Base-by-base conservation (phyloP, 2,797 vertebrate genomes). In the Poeciliopsis gracilis region DNA sequence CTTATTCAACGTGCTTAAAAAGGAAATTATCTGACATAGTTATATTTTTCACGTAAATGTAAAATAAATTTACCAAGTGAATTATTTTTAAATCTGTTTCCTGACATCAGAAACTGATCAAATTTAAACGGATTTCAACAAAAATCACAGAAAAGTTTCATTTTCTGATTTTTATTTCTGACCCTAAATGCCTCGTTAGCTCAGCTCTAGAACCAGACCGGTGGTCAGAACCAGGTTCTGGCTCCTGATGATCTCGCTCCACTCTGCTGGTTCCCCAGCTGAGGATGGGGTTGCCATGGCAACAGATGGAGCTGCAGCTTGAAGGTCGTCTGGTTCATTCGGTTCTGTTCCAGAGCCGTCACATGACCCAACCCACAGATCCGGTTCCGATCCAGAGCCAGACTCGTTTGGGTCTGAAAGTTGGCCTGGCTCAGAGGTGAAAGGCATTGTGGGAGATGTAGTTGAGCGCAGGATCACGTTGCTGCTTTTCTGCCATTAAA, bases 361-460 rank as follows among this genome's bases (percentile, higher is more conserved):
- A 36, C 30, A 61, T 2, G 16, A 63, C 59, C 6, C 15, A 2
- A 9, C 2, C 5, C 2, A 8, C 53, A 36, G 51, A 53, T 20
- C 47, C 28, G 16, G 47, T 49, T 49, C 16, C 1, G 15, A 16
- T 49, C 46, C 46, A 5, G 15, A 47, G 15, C 59, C 61, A 36
- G 33, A 38, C 11, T 20, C 20, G 63, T 41, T 25, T 38, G 63
- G 36, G 30, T 38, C 30, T 10, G 30, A 61, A 63, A 30, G 13
- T 8, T 16, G 33, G 28, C 30, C 59, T 10, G 57, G 10, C 28
- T 15, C 13, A 15, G 4, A 61, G 57, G 15, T 70, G 15, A 43
- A 69, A 76, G 38, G 85, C 63, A 76, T 87, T 83, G 38, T 84
- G 80, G 82, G 82, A 86, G 18, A 11, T 80, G 41, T 81, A 61